Percentiles rank a stretch among this genome's conserved stretches.
Evolutionary conservation across 2,888 invertebrate species (phyloP).

Genomic region (Sinopyrophorus schimmeli): DNA sequence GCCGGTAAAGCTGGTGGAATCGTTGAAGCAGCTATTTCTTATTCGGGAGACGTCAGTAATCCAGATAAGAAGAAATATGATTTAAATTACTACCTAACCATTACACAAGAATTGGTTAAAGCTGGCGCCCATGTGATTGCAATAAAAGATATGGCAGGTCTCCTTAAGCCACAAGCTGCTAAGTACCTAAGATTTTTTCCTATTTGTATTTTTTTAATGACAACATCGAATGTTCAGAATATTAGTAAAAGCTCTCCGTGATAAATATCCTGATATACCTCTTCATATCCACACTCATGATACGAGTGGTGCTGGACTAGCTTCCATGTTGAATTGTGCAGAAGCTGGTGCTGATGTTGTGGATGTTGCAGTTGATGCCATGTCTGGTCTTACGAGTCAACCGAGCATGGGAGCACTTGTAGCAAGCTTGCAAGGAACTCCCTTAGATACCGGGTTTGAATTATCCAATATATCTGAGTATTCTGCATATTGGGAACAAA

Average conservation of each 20-base stretch:
- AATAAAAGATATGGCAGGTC: slow-evolving; percentile 98
- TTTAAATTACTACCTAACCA: slow-evolving; percentile 88
- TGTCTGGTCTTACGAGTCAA: slow-evolving; percentile 99
- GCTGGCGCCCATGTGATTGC: slow-evolving; percentile 94
- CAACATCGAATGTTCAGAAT: too few species aligned
- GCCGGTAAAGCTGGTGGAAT: slow-evolving; percentile 97
- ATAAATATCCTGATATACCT: slow-evolving; percentile 91
- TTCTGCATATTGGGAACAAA: slow-evolving; percentile 99
- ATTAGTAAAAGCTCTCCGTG: slow-evolving; percentile 84
- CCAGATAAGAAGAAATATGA: slow-evolving; percentile 89
- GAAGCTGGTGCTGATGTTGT: slow-evolving; percentile 94
- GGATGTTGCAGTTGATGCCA: slow-evolving; percentile 97
- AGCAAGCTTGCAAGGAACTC: slow-evolving; percentile 66
- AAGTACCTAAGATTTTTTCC: too few species aligned
- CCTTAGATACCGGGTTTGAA: slow-evolving; percentile 63
- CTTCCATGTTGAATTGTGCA: slow-evolving; percentile 90
- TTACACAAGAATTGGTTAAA: slow-evolving; percentile 94
- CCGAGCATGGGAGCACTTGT: slow-evolving; percentile 99
- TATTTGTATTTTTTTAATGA: too few species aligned
- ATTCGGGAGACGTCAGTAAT: slow-evolving; percentile 97
- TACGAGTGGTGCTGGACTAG: slow-evolving; percentile 95
- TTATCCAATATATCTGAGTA: slow-evolving; percentile 87
- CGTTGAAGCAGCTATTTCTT: slow-evolving; percentile 96
- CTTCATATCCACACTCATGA: slow-evolving; percentile 99
- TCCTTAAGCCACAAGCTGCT: slow-evolving; percentile 91